These are phyloP conservation scores for Oophaga sylvatica DNA, from an alignment of 2,797 vertebrate species.

Conservation along the genomic window DNA sequence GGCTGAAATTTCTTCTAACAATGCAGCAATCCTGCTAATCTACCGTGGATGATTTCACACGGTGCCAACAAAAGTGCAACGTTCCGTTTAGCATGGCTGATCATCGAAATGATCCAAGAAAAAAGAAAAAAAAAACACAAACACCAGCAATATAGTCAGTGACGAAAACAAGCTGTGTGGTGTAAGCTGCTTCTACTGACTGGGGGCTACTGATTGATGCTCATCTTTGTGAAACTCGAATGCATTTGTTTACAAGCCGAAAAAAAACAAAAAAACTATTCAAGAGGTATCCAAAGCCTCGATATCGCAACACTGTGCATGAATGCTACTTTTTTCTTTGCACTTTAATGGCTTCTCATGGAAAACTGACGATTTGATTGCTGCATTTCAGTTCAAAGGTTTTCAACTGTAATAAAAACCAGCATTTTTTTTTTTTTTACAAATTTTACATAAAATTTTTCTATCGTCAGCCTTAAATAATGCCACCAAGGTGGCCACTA, in stretches of 20 bases:
- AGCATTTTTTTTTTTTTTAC: neutral
- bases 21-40: neutral
- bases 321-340: conserved; percentile 19
- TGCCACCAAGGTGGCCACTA: neutral
- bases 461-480: neutral
- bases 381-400: conserved; percentile 31
- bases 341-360: conserved; percentile 35
- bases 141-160: conserved; percentile 12
- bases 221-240: neutral
- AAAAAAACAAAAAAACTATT: neutral
- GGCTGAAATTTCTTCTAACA: conserved; percentile 11
- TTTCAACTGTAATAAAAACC: conserved; percentile 17
- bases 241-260: neutral
- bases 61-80: neutral
- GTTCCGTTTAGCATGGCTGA: neutral
- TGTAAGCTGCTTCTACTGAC: neutral
- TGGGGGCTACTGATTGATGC: neutral
- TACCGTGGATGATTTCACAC: neutral
- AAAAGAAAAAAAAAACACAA: too few species aligned
- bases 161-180: conserved; percentile 15
- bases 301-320: conserved; percentile 39
- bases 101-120: neutral
- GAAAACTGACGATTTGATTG: conserved; percentile 15
- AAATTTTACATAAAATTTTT: neutral
- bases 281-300: neutral